Percentiles rank a stretch among this genome's conserved stretches.
These are phyloP conservation scores for Drosophila leontia DNA, from an alignment of 1,140 invertebrate species.

Conservation along the genomic window DNA sequence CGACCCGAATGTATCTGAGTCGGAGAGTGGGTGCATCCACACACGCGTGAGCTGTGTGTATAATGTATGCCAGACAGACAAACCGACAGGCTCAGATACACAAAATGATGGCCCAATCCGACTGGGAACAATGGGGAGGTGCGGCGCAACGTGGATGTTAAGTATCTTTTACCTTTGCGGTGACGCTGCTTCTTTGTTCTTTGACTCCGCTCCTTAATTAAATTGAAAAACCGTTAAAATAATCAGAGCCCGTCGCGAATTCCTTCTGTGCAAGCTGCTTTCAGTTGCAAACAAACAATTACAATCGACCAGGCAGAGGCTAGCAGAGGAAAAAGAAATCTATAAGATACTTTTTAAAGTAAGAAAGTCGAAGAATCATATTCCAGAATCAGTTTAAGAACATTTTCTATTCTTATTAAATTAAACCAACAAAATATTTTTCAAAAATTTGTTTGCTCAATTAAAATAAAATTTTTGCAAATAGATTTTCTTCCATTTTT, in stretches of 20 bases:
- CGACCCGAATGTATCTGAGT: conserved; percentile 48
- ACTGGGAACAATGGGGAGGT: conserved; percentile 18
- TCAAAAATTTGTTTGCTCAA: neutral
- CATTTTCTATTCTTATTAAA: neutral
- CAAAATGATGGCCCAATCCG: conserved; percentile 33
- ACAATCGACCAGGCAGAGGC: conserved; percentile 10
- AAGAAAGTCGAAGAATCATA: neutral
- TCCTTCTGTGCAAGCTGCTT: conserved; percentile 49
- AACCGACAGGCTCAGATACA: conserved; percentile 41
- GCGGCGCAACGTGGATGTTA: conserved; percentile 16
- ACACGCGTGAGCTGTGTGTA: conserved; percentile 66
- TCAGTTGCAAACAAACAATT: conserved; percentile 39
- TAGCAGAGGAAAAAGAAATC: neutral
- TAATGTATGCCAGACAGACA: conserved; percentile 51
- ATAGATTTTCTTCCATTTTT: neutral
- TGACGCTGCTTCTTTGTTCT: conserved; percentile 53
- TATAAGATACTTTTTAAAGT: neutral
- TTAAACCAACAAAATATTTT: neutral
- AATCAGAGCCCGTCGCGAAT: conserved; percentile 58
- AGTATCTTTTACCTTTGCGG: conserved; percentile 52
- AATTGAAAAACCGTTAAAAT: conserved; percentile 77
- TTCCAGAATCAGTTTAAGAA: neutral
- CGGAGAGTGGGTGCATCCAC: conserved; percentile 68
- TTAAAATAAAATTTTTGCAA: neutral
- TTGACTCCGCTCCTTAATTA: conserved; percentile 58